phyloP scores from a whole-genome alignment of 2,113 vertebrate genomes.

The Gavia stellata region DNA sequence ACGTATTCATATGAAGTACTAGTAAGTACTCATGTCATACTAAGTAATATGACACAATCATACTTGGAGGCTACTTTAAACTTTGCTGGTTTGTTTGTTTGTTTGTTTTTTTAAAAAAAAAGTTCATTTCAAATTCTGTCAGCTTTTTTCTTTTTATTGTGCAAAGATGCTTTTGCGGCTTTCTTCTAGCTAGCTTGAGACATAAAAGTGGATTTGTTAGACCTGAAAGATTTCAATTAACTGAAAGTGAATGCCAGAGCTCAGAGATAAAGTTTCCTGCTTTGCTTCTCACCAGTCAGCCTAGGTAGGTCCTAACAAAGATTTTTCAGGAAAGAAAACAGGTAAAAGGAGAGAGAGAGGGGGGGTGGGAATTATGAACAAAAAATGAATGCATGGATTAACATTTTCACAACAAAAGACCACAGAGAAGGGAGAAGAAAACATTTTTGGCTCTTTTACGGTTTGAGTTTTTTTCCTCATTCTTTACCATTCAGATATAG shows the following conservation, averaged over 20 bases:
- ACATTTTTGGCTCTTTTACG: neutral
- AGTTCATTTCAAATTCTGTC: neutral
- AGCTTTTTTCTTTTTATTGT: neutral
- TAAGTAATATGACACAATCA: neutral
- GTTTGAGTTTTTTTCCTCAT: neutral
- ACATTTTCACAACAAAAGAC: neutral
- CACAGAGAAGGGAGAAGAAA: neutral
- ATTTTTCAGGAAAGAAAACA: neutral
- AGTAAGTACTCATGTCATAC: neutral
- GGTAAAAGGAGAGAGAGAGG: neutral
- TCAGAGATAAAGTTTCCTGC: neutral
- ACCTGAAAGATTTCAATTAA: constrained; percentile 41
- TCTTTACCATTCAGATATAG: neutral
- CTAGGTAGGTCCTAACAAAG: neutral
- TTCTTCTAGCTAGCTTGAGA: neutral
- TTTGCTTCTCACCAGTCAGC: neutral
- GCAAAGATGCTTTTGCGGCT: neutral
- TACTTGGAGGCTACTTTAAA: neutral
- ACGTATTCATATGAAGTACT: neutral
- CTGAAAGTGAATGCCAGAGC: neutral
- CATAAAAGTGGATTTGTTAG: neutral
- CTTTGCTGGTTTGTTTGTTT: neutral
- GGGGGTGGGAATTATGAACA: neutral
- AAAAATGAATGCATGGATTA: neutral
- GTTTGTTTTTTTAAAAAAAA: neutral